A percentile compares a stretch with the other conserved stretches of the same genome.
Evolutionary conservation across 2,797 vertebrate genomes (phyloP).

Genomic region (Streptopelia turtur): DNA sequence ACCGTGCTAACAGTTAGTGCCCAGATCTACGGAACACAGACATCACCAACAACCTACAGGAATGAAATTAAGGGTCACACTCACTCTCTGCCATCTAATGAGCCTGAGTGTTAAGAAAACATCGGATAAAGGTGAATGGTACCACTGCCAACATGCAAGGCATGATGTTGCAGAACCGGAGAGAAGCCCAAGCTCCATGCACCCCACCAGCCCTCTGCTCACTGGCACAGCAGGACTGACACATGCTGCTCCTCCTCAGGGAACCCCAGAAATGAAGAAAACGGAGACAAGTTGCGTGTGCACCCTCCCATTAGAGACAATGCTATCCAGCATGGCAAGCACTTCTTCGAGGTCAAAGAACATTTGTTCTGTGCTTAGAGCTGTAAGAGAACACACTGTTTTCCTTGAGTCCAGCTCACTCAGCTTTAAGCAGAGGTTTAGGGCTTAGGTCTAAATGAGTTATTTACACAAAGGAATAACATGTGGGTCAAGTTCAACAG

Average conservation of each 20-base stretch:
- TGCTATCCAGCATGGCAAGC: not conserved
- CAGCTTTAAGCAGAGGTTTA: not conserved
- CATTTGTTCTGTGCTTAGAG: not conserved
- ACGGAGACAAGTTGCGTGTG: fast-evolving
- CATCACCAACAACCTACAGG: not conserved
- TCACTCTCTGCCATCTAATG: not conserved
- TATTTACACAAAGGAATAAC: not conserved
- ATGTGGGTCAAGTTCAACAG: not conserved
- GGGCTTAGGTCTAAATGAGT: not conserved
- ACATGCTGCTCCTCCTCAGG: fast-evolving
- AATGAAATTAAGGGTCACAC: not conserved
- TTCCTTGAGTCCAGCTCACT: not conserved
- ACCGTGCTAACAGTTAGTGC: not conserved
- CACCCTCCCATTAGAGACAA: not conserved
- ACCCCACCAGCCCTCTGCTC: fast-evolving
- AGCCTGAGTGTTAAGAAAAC: not conserved
- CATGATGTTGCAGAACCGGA: fast-evolving
- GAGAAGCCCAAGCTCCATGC: fast-evolving
- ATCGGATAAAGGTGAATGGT: not conserved
- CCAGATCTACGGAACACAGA: not conserved
- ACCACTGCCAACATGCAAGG: not conserved
- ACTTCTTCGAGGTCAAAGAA: not conserved
- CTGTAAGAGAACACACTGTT: not conserved
- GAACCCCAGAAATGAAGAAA: not conserved
- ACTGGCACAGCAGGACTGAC: not conserved